Evolutionary conservation across 1,140 invertebrate genomes (phyloP).

Genomic region (Pomacea maculata): DNA sequence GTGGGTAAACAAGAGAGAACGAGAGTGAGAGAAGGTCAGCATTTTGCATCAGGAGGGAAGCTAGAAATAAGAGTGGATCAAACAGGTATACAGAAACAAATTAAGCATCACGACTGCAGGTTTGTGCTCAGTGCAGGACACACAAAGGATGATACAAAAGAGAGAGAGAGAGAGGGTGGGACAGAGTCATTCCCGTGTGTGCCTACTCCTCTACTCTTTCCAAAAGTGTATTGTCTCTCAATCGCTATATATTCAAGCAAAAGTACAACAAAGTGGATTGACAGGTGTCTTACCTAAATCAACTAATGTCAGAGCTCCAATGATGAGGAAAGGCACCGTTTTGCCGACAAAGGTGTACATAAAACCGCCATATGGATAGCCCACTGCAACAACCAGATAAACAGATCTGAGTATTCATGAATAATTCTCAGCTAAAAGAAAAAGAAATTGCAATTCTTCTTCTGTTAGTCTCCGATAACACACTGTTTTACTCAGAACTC

Average conservation of each 20-base stretch:
- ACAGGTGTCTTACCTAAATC: slow-evolving; percentile 81
- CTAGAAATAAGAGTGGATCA: slow-evolving; percentile 75
- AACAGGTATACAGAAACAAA: too few relatives aligned
- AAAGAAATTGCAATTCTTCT: not conserved
- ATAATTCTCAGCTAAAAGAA: not conserved
- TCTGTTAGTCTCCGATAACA: too few relatives aligned
- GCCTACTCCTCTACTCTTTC: too few relatives aligned
- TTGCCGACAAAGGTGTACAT: slow-evolving; percentile 98
- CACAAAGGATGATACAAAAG: not conserved
- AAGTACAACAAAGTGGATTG: not conserved
- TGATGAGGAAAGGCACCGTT: slow-evolving; percentile 89
- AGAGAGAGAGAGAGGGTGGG: not conserved
- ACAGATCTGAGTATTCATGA: not conserved
- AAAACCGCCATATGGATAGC: slow-evolving; percentile 92
- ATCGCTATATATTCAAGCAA: too few relatives aligned
- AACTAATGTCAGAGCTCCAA: slow-evolving; percentile 87
- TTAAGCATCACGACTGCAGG: too few relatives aligned
- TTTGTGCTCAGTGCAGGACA: too few relatives aligned
- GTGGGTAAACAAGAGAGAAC: too few relatives aligned
- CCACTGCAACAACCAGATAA: slow-evolving; percentile 45
- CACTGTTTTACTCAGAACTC: too few relatives aligned
- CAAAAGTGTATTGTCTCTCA: too few relatives aligned
- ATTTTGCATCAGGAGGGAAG: slow-evolving; percentile 74
- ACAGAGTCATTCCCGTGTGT: too few relatives aligned
- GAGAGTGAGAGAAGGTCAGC: too few relatives aligned